A percentile compares a stretch with the other conserved stretches of the same genome.
phyloP scores from a whole-genome alignment of 2,888 invertebrate genomes.

The Oithona nana region DNA sequence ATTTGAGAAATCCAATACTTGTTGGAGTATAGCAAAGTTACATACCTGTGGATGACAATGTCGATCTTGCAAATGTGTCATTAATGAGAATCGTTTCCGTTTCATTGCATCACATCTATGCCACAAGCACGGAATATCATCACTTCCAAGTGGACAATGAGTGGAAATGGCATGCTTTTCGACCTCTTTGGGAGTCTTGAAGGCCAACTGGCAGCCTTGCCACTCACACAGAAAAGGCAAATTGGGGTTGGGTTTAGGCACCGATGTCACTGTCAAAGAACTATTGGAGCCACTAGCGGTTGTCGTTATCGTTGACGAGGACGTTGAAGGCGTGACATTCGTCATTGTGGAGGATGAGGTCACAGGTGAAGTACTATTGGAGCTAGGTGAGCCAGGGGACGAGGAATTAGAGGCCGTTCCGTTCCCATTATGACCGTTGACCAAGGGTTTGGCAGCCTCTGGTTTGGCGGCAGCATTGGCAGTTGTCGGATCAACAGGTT shows the following conservation, averaged over 20 bases:
- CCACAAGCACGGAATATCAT: conserved; percentile 75
- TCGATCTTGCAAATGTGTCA: conserved; percentile 88
- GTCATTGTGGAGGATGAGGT: not conserved
- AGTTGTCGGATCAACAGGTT: not conserved
- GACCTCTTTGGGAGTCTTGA: conserved; percentile 34
- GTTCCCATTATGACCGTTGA: not conserved
- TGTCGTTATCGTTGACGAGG: conserved; percentile 21
- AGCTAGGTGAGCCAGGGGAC: not conserved
- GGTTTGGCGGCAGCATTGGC: not conserved
- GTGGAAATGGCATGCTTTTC: conserved; percentile 66
- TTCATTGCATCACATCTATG: conserved; percentile 71
- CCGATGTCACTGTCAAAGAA: conserved; percentile 19
- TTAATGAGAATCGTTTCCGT: conserved; percentile 73
- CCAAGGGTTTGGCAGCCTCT: not conserved
- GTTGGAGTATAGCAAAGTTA: no score
- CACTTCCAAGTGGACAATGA: conserved; percentile 48
- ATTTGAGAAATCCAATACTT: no score
- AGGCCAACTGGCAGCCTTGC: conserved; percentile 53
- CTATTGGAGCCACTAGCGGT: no score
- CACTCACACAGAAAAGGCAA: conserved; percentile 57
- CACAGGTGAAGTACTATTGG: not conserved
- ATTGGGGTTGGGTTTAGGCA: conserved; percentile 19
- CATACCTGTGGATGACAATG: conserved; percentile 65
- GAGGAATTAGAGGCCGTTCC: not conserved
- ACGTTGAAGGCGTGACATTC: conserved; percentile 22